Evolutionary conservation across 2,888 invertebrate genomes (phyloP).

Genomic region (Galeopsomyia nigrocyanea): DNA sequence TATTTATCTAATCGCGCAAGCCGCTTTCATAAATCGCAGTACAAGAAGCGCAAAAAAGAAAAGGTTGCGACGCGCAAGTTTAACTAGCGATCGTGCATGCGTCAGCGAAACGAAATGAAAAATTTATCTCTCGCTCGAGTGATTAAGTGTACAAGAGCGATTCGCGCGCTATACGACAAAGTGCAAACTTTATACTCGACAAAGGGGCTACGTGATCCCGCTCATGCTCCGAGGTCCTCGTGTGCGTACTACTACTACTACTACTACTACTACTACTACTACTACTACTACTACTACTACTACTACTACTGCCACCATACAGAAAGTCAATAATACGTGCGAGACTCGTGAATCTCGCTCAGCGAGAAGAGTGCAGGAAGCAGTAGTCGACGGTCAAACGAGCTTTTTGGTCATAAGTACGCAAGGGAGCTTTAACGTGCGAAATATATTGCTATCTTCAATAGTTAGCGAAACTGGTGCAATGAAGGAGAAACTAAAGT

Average conservation of each 20-base stretch:
- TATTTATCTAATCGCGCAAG: too few species aligned
- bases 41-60: too few species aligned
- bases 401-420: slow-evolving; percentile 1
- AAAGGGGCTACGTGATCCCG: not conserved
- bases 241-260: too few species aligned
- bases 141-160: too few species aligned
- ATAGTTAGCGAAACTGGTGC: not conserved
- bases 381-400: not conserved
- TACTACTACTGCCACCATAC: not conserved
- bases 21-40: too few species aligned
- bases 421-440: slow-evolving; percentile 23
- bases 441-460: slow-evolving; percentile 4
- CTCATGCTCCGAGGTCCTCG: not conserved
- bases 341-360: not conserved
- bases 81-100: too few species aligned
- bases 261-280: too few species aligned
- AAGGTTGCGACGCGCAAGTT: too few species aligned
- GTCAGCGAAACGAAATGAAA: too few species aligned
- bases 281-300: too few species aligned
- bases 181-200: not conserved
- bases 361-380: slow-evolving; percentile 2
- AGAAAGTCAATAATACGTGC: slow-evolving; percentile 13
- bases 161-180: not conserved
- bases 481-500: not conserved
- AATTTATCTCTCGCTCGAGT: too few species aligned